Evolutionary conservation across 2,113 vertebrate genomes (phyloP), one percentile per base, ranked within the genome.

Genomic region (Perca schrenkii): DNA sequence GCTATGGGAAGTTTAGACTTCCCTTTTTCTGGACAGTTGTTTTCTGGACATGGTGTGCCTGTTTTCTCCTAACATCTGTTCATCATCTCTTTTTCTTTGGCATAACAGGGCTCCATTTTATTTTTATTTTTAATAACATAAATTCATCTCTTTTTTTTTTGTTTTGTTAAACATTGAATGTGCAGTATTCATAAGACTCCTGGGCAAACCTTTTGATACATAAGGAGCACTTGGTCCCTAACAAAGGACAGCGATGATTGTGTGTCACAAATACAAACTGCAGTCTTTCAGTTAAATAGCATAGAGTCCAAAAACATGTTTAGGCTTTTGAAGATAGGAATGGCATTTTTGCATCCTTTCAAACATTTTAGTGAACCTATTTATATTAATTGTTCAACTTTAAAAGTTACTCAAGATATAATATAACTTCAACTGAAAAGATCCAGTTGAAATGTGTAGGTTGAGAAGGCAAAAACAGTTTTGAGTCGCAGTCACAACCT

Each of bases 1-100:
- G 28, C 21, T 28, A 40, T 63, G 74, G 69, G 53, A 86, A 68
- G 60, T 82, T 75, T 25, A 47, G 11, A 84, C 78, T 92, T 92
- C 89, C 74, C 52, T 69, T 85, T 86, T 89, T 85, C 8, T 54
- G 56, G 3, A 40, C 7, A 0, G 46, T 28, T 22, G 22, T 85
- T 86, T 89, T 85, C 8, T 54, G 56, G 3, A 40, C 7, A 0
- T 15, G 5, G 47, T 57, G 11, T 25, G 6, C 11, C 1, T 7
- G 2, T 74, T 53, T 70, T 56, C 34, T 46, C 57, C 22, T 43
- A 8, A 54, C 22, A 62, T 66, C 50, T 66, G 43, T 6, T 6
- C 1, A 57, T 74, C 68, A 67, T 56, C 11, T 43, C 16, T 56
- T 16, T 74, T 22, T 22, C 21, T 65, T 54, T 53, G 22, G 15